These are phyloP conservation scores for Megalurothrips usitatus DNA, from an alignment of 2,888 invertebrate genomes.

Conservation along the genomic window DNA sequence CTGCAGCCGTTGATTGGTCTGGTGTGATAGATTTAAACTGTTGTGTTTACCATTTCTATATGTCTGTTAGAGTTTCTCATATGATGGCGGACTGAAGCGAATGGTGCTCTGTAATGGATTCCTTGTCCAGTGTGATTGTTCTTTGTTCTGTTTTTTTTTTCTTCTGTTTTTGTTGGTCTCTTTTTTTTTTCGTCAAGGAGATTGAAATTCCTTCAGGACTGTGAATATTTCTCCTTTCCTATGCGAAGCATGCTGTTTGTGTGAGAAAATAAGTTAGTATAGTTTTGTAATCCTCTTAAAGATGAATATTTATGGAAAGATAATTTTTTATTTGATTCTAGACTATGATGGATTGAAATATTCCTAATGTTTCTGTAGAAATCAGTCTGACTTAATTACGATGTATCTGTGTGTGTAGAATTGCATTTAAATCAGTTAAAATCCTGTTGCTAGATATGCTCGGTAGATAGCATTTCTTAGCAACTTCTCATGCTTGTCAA, in stretches of 20 bases:
- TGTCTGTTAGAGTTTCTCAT: conserved; percentile 9
- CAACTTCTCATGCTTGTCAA: neutral
- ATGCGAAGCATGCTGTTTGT: neutral
- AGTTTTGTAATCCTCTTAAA: conserved; percentile 15
- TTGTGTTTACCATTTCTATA: conserved; percentile 20
- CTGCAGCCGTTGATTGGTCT: neutral
- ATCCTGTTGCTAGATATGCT: neutral
- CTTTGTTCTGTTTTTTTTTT: neutral
- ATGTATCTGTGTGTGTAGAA: conserved; percentile 1
- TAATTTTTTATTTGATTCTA: conserved; percentile 17
- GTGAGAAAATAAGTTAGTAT: conserved; percentile 16
- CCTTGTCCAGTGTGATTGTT: neutral
- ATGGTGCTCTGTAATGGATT: conserved; percentile 11
- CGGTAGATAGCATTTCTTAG: neutral
- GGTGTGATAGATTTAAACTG: conserved; percentile 20
- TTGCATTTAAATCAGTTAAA: neutral
- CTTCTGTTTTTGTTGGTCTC: neutral
- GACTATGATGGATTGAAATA: neutral
- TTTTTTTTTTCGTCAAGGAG: neutral
- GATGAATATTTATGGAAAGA: conserved; percentile 9
- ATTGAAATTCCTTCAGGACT: conserved; percentile 11
- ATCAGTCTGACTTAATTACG: neutral
- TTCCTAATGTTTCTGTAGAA: neutral
- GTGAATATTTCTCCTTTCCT: conserved; percentile 16
- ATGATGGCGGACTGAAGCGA: conserved; percentile 16